Evolutionary conservation across 1,140 invertebrate species (phyloP), one percentile per base, ranked within the genome.

Genomic region (Bombus cullumanus): DNA sequence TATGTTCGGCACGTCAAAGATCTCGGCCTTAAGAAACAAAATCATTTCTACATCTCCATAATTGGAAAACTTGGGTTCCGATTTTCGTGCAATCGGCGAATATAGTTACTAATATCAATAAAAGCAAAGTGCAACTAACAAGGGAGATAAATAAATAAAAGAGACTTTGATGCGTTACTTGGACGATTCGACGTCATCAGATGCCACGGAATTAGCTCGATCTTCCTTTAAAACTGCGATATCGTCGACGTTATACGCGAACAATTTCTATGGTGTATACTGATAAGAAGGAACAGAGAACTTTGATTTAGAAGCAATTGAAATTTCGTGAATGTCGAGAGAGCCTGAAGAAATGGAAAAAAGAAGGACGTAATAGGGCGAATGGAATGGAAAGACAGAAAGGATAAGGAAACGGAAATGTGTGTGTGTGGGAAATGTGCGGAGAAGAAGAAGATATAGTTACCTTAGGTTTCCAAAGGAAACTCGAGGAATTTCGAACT

Each of bases 401-500:
- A 47, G 64, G 34, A 77, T 28, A 57, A 66, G 64, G 41, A 28
- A 69, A 64, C 25, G 47, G 18, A 31, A 83, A 41, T 53, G 6
- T 53, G 18, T 53, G 47, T 53, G 75, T 18, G 28, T 5, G 31
- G 71, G 22, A 72, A 39, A 74, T 28, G 64, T 12, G 59, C 10
- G 53, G 75, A 57, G 12, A 37, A 28, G 34, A 57, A 41, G 57
- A 83, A 69, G 75, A 41, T 64, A 80, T 73, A 66, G 64, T 57
- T 68, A 31, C 68, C 13, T 64, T 22, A 53, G 47, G 39, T 57
- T 80, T 59, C 13, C 43, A 37, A 57, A 84, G 79, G 53, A 74
- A 84, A 75, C 57, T 39, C n/a, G 62, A 87, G 76, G 75, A 81
- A 87, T 79, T 80, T 59, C 47, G n/a, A 73, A 68, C 68, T 89